Evolutionary conservation across 2,113 vertebrate genomes (phyloP).

Genomic region (Chroicocephalus ridibundus): DNA sequence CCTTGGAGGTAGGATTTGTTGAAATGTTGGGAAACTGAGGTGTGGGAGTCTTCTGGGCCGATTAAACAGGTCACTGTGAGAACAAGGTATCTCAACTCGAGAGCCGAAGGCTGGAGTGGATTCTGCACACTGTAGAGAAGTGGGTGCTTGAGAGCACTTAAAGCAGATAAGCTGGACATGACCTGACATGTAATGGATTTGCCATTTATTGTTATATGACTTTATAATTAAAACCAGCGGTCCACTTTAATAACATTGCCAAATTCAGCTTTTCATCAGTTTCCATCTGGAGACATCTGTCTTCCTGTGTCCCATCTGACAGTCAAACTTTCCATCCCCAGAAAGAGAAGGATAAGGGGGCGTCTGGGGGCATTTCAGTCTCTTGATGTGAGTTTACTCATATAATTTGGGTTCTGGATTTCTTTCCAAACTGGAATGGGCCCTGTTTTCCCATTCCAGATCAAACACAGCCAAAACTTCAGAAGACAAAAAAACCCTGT

Average conservation of each 20-base stretch:
- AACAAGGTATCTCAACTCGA: neutral
- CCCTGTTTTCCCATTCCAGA: neutral
- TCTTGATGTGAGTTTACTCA: neutral
- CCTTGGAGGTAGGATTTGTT: neutral
- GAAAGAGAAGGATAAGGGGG: neutral
- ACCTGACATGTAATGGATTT: neutral
- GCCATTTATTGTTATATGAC: neutral
- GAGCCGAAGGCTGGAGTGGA: neutral
- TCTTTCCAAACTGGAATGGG: neutral
- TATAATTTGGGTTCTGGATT: neutral
- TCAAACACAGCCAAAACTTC: neutral
- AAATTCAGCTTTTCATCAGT: neutral
- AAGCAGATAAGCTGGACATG: neutral
- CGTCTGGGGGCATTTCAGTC: neutral
- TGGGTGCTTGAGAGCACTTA: neutral
- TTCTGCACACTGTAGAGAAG: neutral
- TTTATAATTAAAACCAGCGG: slow-evolving; percentile 2
- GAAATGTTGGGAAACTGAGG: neutral
- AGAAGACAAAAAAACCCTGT: neutral
- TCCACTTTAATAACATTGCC: neutral
- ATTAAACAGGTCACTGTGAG: neutral
- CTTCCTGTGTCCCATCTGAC: neutral
- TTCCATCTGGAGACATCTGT: slow-evolving; percentile 5
- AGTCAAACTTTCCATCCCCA: neutral
- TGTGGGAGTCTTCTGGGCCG: neutral